Evolutionary conservation across 2,797 vertebrate genomes (phyloP).

Genomic region (Platalea minor): DNA sequence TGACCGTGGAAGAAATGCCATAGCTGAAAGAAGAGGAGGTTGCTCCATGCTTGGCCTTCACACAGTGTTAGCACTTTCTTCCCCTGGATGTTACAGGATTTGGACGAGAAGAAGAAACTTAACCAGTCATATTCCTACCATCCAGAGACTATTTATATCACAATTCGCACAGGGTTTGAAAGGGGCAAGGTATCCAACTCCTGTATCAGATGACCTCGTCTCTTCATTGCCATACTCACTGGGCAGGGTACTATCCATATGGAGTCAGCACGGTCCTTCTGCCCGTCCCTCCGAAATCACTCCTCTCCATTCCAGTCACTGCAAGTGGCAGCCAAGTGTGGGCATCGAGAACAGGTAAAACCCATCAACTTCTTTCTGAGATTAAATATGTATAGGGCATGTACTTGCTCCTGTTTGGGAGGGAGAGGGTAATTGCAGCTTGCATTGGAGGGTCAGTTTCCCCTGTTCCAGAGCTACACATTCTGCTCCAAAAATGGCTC

Average conservation of each 20-base stretch:
- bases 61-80: constrained; percentile 80
- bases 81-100: constrained; percentile 79
- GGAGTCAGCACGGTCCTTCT: constrained; percentile 74
- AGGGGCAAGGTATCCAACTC: constrained; percentile 47
- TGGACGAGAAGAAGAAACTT: constrained; percentile 76
- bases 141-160: constrained; percentile 73
- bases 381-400: background rate
- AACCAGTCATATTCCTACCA: constrained; percentile 63
- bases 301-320: constrained; percentile 64
- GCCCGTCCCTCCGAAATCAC: constrained; percentile 75
- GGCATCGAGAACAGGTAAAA: constrained; percentile 83
- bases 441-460: background rate
- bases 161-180: constrained; percentile 74
- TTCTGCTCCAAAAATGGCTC: constrained; percentile 27
- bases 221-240: constrained; percentile 74
- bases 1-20: background rate
- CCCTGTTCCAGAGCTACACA: background rate
- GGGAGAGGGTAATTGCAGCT: background rate
- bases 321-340: constrained; percentile 72
- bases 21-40: constrained; percentile 47
- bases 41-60: constrained; percentile 76
- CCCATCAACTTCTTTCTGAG: constrained; percentile 12
- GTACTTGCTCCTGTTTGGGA: constrained; percentile 16
- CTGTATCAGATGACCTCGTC: constrained; percentile 62
- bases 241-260: constrained; percentile 72